Conservation (phyloP, 1,140 invertebrate genomes). For the Drosophila saltans region DNA sequence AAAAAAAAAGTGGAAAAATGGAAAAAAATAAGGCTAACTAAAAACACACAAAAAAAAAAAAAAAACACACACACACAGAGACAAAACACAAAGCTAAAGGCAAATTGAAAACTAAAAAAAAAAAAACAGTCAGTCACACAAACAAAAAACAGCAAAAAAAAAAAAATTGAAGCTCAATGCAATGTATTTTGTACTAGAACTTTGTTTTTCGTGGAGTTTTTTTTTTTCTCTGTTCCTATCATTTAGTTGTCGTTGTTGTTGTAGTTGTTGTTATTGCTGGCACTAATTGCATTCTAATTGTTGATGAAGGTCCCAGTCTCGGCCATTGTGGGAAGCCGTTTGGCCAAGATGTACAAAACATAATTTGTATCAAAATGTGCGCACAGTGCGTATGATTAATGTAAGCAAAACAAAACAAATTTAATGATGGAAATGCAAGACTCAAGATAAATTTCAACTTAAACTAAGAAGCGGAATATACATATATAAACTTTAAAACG, state of each 20-base stretch:
- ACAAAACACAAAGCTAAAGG: constrained; percentile 1
- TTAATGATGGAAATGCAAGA: no score
- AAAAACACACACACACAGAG: constrained; percentile 15
- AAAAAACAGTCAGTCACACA: constrained; percentile 3
- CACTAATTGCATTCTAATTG: constrained; percentile 79
- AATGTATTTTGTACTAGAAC: constrained; percentile 42
- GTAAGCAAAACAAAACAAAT: neutral
- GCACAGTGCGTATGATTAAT: constrained; percentile 16
- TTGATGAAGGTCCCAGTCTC: constrained; percentile 72
- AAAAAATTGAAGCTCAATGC: constrained; percentile 57
- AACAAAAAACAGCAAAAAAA: constrained; percentile 22
- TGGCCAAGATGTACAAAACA: constrained; percentile 61
- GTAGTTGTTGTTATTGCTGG: constrained; percentile 35
- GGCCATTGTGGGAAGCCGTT: constrained; percentile 72
- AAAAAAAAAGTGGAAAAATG: constrained; percentile 6
- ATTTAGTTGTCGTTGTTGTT: constrained; percentile 29
- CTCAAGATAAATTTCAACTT: no score
- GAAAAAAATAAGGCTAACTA: constrained; percentile 17
- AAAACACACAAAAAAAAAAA: constrained; percentile 2
- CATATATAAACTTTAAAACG: no score
- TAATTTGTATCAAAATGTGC: neutral
- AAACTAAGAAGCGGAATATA: no score
- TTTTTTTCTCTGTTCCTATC: constrained; percentile 11
- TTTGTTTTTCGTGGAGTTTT: constrained; percentile 51
- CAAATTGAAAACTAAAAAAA: constrained; percentile 15